These are phyloP conservation scores for Mycetomoellerius zeteki DNA, from an alignment of 1,140 invertebrate genomes.

Conservation along the genomic window DNA sequence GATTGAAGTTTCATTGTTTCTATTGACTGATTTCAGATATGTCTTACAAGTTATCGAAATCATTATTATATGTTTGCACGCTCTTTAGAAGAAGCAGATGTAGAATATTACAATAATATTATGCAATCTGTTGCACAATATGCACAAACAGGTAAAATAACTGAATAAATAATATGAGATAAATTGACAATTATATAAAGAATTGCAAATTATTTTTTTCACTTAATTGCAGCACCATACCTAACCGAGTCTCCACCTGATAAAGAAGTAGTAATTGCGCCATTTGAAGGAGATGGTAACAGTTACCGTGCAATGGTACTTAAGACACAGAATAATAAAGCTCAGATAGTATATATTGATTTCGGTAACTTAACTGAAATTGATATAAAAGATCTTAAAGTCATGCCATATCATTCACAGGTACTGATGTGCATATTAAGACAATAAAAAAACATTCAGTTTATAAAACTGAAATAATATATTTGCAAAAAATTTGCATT, in stretches of 20 bases:
- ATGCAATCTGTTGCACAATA: conserved; percentile 79
- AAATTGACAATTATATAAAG: conserved; percentile 20
- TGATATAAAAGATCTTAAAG: conserved; percentile 70
- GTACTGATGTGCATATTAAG: conserved; percentile 62
- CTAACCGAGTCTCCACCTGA: conserved; percentile 72
- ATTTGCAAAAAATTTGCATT: too few relatives aligned
- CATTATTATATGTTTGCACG: conserved; percentile 75
- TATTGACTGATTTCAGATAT: conserved; percentile 70
- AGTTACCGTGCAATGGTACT: conserved; percentile 82
- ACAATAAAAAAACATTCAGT: background rate
- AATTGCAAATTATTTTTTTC: conserved; percentile 10
- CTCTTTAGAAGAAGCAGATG: conserved; percentile 65
- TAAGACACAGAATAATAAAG: conserved; percentile 68
- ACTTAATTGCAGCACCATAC: conserved; percentile 62
- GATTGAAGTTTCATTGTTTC: conserved; percentile 8
- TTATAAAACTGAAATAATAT: too few relatives aligned
- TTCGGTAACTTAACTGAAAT: conserved; percentile 80
- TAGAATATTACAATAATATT: conserved; percentile 74
- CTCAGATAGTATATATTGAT: conserved; percentile 80
- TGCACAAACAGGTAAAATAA: conserved; percentile 68
- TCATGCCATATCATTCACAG: conserved; percentile 67
- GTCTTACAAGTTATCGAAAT: conserved; percentile 71
- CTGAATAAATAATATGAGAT: conserved; percentile 27
- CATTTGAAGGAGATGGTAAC: conserved; percentile 78
- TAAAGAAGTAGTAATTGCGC: conserved; percentile 81